Conservation (phyloP, 2,888 invertebrate species). For the Timema podura region DNA sequence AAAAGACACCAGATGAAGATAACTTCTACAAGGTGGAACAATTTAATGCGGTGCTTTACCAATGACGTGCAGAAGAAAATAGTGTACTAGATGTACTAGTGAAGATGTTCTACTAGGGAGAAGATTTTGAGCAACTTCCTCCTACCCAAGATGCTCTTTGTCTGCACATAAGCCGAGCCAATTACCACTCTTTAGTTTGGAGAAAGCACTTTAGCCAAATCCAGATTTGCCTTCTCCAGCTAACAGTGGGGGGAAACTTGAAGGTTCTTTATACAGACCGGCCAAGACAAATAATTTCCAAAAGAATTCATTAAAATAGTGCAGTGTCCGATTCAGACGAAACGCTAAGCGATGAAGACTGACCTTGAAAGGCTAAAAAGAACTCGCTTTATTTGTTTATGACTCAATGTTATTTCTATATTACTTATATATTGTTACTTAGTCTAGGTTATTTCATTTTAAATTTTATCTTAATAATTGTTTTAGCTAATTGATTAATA, state of each 20-base stretch:
- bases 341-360: background rate
- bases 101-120: background rate
- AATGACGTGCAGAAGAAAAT: background rate
- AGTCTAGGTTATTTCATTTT: background rate
- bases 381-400: background rate
- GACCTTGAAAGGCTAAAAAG: background rate
- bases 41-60: background rate
- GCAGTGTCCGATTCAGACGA: constrained; percentile 7
- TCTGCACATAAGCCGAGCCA: background rate
- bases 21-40: background rate
- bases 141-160: background rate
- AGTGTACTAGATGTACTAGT: background rate
- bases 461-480: background rate
- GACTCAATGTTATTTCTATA: too few relatives aligned
- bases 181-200: background rate
- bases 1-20: background rate
- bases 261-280: background rate
- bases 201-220: background rate
- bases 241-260: background rate
- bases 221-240: background rate
- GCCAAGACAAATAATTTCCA: background rate
- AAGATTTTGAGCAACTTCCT: constrained; percentile 5
- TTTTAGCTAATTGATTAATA: background rate
- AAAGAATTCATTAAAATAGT: background rate
- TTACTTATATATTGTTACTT: background rate